Evolutionary conservation across 1,140 invertebrate species (phyloP).

Genomic region (Lordiphosa stackelbergi): DNA sequence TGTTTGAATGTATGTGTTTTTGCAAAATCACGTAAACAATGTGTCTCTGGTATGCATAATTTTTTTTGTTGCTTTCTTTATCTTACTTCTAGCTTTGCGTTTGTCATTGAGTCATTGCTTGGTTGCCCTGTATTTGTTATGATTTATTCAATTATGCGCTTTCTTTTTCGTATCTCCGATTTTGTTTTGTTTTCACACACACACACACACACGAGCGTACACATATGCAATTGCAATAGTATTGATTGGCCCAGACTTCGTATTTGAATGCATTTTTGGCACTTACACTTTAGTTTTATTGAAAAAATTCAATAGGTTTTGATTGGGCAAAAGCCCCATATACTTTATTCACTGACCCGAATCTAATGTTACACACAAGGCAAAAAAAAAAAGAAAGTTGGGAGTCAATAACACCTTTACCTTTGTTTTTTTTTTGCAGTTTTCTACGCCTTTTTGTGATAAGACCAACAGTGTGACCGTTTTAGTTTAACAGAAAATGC

Average conservation of each 20-base stretch:
- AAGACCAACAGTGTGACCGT: slow-evolving; percentile 16
- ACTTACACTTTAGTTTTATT: slow-evolving; percentile 14
- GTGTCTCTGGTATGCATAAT: slow-evolving; percentile 44
- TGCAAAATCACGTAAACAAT: slow-evolving; percentile 68
- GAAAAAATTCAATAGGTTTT: neutral
- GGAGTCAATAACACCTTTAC: slow-evolving; percentile 42
- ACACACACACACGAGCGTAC: slow-evolving; percentile 17
- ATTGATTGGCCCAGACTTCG: slow-evolving; percentile 62
- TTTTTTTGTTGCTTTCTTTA: slow-evolving; percentile 43
- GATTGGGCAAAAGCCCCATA: too few species aligned
- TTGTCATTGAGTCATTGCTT: slow-evolving; percentile 58
- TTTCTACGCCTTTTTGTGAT: slow-evolving; percentile 63
- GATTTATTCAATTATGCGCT: slow-evolving; percentile 74
- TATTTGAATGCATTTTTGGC: slow-evolving; percentile 14
- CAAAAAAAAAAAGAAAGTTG: slow-evolving; percentile 50
- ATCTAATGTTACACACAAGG: slow-evolving; percentile 20
- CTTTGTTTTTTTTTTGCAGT: slow-evolving; percentile 49
- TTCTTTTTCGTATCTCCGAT: slow-evolving; percentile 57
- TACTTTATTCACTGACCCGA: slow-evolving; percentile 2
- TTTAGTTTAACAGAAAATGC: too few species aligned
- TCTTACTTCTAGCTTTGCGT: slow-evolving; percentile 36
- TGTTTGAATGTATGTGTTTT: slow-evolving; percentile 18
- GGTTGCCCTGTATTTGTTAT: slow-evolving; percentile 62
- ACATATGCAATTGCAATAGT: slow-evolving; percentile 40
- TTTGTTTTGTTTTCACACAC: slow-evolving; percentile 68